A percentile compares a stretch with the other conserved stretches of the same genome.
phyloP scores from a whole-genome alignment of 2,888 invertebrate species.

The Synergus umbraculus region DNA sequence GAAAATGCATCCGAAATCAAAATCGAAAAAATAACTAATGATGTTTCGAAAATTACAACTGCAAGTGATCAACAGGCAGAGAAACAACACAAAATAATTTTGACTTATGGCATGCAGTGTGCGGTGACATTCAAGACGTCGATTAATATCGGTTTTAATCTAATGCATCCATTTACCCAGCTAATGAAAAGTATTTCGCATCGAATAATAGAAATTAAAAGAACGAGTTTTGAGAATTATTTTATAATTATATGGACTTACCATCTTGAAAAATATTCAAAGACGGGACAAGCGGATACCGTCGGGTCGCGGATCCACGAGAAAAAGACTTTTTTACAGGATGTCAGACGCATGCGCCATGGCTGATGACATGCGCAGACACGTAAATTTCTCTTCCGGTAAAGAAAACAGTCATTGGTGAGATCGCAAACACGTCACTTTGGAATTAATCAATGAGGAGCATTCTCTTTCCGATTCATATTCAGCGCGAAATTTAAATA shows the following conservation, averaged over 20 bases:
- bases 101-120: not conserved
- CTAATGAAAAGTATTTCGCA: not conserved
- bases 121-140: not conserved
- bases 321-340: not conserved
- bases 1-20: not conserved
- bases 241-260: slow-evolving; percentile 10
- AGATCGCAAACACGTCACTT: not conserved
- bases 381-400: not conserved
- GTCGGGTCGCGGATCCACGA: not conserved
- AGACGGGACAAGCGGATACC: not conserved
- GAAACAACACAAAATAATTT: not conserved
- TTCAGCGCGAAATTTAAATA: too few relatives aligned
- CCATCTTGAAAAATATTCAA: slow-evolving; percentile 33
- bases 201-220: not conserved
- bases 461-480: not conserved
- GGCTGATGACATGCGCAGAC: not conserved
- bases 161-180: not conserved
- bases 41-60: not conserved
- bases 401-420: not conserved
- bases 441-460: not conserved
- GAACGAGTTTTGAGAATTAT: not conserved
- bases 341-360: not conserved
- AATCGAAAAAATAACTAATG: not conserved
- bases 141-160: not conserved
- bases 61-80: not conserved